phyloP scores from a whole-genome alignment of 1,140 invertebrate genomes.

The Drosophila littoralis region DNA sequence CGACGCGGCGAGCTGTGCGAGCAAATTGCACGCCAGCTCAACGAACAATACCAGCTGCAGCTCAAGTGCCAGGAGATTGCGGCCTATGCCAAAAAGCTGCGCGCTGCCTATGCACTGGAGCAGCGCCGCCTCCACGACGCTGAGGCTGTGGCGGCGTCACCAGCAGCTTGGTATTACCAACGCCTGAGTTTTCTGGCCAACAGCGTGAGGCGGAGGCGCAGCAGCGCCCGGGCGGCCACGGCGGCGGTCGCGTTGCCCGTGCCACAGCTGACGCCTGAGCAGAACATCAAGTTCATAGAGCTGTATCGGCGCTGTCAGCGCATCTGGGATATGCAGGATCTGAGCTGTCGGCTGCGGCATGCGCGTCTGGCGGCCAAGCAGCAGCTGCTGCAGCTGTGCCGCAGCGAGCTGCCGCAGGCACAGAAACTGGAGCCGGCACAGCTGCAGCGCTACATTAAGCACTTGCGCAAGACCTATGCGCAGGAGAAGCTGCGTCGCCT shows the following conservation, averaged over 20 bases:
- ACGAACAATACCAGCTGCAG: slow-evolving; percentile 23
- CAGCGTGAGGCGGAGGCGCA: not conserved
- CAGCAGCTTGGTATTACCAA: slow-evolving; percentile 30
- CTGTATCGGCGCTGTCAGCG: slow-evolving; percentile 35
- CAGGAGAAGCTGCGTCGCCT: slow-evolving; percentile 37
- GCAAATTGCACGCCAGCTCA: slow-evolving; percentile 19
- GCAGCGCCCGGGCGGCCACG: no score
- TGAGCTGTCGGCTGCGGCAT: slow-evolving; percentile 34
- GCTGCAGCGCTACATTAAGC: slow-evolving; percentile 29
- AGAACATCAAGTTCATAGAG: slow-evolving; percentile 44
- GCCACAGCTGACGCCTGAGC: slow-evolving; percentile 24
- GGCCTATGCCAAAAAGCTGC: slow-evolving; percentile 19
- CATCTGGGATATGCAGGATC: slow-evolving; percentile 47
- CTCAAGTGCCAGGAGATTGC: slow-evolving; percentile 21
- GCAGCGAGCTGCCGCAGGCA: slow-evolving; percentile 21
- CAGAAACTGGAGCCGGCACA: slow-evolving; percentile 15
- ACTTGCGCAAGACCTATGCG: slow-evolving; percentile 19
- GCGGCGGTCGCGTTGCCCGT: not conserved
- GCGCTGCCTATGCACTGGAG: slow-evolving; percentile 15
- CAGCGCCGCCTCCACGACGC: slow-evolving; percentile 11
- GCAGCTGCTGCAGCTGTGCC: slow-evolving; percentile 40
- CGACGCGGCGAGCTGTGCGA: slow-evolving; percentile 14
- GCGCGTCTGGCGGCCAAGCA: slow-evolving; percentile 38
- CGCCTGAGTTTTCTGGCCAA: slow-evolving; percentile 23
- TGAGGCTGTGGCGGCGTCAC: no score